phyloP scores from a whole-genome alignment of 1,140 invertebrate species.

The Zeugodacus cucurbitae region DNA sequence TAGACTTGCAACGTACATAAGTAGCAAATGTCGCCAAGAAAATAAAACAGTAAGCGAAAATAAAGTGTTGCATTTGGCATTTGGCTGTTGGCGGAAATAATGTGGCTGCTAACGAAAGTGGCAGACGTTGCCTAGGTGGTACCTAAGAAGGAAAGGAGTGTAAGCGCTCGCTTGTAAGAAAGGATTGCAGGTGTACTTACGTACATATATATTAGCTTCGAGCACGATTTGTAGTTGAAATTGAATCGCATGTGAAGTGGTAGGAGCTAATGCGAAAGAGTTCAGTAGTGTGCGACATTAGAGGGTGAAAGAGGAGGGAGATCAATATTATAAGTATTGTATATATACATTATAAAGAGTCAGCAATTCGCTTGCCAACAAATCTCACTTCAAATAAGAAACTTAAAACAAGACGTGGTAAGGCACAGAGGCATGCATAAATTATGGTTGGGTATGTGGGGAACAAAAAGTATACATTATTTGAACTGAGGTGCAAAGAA shows the following conservation, averaged over 20 bases:
- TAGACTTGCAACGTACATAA: not conserved
- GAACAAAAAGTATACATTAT: too few species aligned
- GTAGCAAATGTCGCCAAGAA: not conserved
- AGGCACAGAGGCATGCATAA: too few species aligned
- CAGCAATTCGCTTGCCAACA: too few species aligned
- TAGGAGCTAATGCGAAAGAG: not conserved
- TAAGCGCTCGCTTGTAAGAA: not conserved
- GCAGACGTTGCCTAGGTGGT: not conserved
- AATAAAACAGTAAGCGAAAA: not conserved
- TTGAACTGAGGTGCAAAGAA: too few species aligned
- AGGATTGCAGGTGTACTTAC: not conserved
- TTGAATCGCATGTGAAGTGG: not conserved
- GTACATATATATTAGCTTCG: not conserved
- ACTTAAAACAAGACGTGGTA: too few species aligned
- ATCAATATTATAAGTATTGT: too few species aligned
- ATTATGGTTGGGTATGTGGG: too few species aligned
- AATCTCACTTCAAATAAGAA: too few species aligned
- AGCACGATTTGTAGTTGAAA: not conserved
- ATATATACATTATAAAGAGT: too few species aligned
- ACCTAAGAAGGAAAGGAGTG: not conserved
- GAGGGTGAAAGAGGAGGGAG: not conserved
- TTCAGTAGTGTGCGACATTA: not conserved
- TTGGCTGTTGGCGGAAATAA: constrained; percentile 29
- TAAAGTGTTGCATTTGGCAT: constrained; percentile 13
- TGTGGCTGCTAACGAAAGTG: not conserved